Percentiles rank a stretch among this genome's conserved stretches.
phyloP scores from a whole-genome alignment of 2,113 vertebrate genomes.

The Aix galericulata region DNA sequence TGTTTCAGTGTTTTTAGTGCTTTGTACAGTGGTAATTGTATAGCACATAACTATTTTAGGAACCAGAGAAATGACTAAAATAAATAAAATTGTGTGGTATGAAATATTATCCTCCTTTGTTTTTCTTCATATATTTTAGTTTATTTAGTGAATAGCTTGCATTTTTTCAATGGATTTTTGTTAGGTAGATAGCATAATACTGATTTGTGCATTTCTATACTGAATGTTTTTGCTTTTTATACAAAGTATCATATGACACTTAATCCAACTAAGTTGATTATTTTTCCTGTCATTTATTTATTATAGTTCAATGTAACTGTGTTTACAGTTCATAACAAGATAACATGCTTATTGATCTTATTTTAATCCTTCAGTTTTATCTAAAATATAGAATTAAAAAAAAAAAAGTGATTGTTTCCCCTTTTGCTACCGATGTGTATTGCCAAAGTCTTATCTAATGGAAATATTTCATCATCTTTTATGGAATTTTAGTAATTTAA shows the following conservation, averaged over 20 bases:
- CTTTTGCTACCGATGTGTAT: not conserved
- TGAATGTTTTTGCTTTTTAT: not conserved
- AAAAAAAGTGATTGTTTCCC: not conserved
- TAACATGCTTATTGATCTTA: slow-evolving; percentile 9
- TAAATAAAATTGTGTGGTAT: not conserved
- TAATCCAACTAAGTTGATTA: not conserved
- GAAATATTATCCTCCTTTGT: not conserved
- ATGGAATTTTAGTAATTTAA: not conserved
- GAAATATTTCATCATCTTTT: not conserved
- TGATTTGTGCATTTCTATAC: not conserved
- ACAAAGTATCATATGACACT: not conserved
- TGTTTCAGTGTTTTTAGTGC: not conserved
- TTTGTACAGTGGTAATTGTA: not conserved
- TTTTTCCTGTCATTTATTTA: slow-evolving; percentile 37
- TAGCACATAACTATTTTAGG: not conserved
- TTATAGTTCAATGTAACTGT: not conserved
- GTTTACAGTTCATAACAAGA: not conserved
- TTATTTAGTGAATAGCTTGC: slow-evolving; percentile 23
- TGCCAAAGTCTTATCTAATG: not conserved
- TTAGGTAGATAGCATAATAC: not conserved
- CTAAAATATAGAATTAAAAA: not conserved
- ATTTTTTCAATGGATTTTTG: slow-evolving; percentile 5
- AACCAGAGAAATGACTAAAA: slow-evolving; percentile 9
- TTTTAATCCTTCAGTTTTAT: slow-evolving; percentile 1
- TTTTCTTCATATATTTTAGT: slow-evolving; percentile 23